Evolutionary conservation across 1,140 invertebrate genomes (phyloP).

Genomic region (Mercenaria mercenaria): DNA sequence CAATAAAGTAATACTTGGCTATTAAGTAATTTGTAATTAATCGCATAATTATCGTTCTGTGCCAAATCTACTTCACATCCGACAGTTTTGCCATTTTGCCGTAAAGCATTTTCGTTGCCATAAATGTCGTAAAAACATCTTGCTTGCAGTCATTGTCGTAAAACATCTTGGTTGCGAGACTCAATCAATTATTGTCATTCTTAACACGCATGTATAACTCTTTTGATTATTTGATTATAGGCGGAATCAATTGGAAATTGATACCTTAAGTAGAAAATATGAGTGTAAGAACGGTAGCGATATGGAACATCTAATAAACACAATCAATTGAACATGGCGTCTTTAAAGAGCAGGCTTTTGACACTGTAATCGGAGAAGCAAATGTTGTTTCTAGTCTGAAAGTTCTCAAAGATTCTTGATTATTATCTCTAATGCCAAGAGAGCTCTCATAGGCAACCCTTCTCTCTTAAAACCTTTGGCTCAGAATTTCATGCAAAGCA

Average conservation of each 20-base stretch:
- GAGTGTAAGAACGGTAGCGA: conserved; percentile 7
- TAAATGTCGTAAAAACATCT: neutral
- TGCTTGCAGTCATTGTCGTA: neutral
- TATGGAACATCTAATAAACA: neutral
- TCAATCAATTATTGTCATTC: conserved; percentile 59
- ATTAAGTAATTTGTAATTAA: neutral
- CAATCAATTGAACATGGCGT: conserved; percentile 40
- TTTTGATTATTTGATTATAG: conserved; percentile 61
- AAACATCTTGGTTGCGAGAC: conserved; percentile 34
- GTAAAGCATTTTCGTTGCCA: neutral
- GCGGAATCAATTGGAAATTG: conserved; percentile 64
- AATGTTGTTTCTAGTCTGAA: no score
- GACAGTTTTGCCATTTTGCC: neutral
- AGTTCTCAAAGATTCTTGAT: no score
- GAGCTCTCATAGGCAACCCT: no score
- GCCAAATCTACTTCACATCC: neutral
- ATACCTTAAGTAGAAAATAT: conserved; percentile 65
- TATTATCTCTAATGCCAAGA: no score
- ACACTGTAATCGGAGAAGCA: conserved; percentile 6
- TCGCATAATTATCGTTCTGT: neutral
- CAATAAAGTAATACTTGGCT: neutral
- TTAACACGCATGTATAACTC: conserved; percentile 59
- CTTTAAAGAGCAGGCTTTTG: neutral
- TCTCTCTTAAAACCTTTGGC: no score
- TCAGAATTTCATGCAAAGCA: no score